Evolutionary conservation across 2,888 invertebrate species (phyloP), one percentile per base, ranked within the genome.

Genomic region (Apeira syringaria): DNA sequence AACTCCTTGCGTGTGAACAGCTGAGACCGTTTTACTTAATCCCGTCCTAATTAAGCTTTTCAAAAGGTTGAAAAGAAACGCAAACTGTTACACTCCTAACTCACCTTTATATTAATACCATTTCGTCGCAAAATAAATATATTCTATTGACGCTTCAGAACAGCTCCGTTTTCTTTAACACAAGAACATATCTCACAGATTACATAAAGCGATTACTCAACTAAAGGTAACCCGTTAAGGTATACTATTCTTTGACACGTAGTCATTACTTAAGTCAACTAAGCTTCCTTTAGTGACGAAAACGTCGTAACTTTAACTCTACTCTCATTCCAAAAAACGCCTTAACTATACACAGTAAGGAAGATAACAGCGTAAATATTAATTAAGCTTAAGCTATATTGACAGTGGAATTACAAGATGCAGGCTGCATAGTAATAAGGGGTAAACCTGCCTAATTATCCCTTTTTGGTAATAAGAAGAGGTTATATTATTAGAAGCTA

Each of bases 361-460:
- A 1, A 45, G 12, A n/a, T 17, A 43, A 49, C 49, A 7, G 36
- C 5, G 1, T 33, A 18, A 9, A 2, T 15, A 10, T 3, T 6
- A 13, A 5, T 27, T 25, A 10, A 5, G n/a, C 13, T 30, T 27
- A 34, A 31, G 42, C 25, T 33, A 9, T 49, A 39, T 47, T 42
- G 50, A 46, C 29, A 28, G 28, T 33, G 36, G 43, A 47, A 47
- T 43, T 47, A 53, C 35, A 39, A 32, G 47, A 56, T 40, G 50
- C 39, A 56, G 57, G 54, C 33, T 55, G 59, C 61, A 61, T 61
- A 61, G 54, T 53, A 58, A 61, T 48, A 33, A 37, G 1, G 54
- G 57, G 56, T 57, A 49, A 50, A 50, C 51, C 38, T 40, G 35
- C 36, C 45, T 56, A 54, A 60, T 60, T 58, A 58, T 56, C 49